Conservation (phyloP, 2,113 vertebrate species). For the Oreochromis spilurus region DNA sequence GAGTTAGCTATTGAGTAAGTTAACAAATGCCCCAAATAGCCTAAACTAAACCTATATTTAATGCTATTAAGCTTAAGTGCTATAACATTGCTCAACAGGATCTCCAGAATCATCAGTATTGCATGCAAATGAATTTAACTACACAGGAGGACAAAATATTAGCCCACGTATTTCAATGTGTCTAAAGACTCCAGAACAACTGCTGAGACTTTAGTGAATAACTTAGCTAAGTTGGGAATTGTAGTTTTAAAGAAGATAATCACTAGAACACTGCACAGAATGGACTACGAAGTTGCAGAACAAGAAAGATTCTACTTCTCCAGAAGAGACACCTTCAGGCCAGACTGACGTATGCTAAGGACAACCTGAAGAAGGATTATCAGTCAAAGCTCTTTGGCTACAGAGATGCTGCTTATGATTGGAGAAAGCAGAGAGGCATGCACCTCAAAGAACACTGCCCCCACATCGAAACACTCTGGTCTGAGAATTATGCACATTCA, state of each 20-base stretch:
- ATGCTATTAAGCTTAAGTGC: background rate
- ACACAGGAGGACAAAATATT: background rate
- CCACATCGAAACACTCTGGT: background rate
- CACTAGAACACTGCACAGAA: too few species aligned
- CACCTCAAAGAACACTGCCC: background rate
- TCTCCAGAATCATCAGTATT: background rate
- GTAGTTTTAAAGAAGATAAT: too few species aligned
- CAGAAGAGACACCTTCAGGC: too few species aligned
- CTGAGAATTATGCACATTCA: background rate
- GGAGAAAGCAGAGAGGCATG: background rate
- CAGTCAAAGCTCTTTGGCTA: background rate
- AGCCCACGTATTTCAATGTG: too few species aligned
- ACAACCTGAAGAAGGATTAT: background rate
- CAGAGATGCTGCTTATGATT: background rate
- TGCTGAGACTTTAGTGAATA: too few species aligned
- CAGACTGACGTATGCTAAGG: background rate
- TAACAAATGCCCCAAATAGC: background rate
- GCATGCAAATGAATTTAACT: background rate
- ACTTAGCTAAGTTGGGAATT: too few species aligned
- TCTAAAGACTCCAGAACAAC: too few species aligned
- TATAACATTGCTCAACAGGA: background rate
- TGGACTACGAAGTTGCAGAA: too few species aligned
- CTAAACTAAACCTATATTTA: background rate
- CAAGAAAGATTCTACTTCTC: too few species aligned
- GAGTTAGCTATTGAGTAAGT: background rate